Percentiles rank a stretch among this genome's conserved stretches.
Evolutionary conservation across 2,888 invertebrate genomes (phyloP).

Genomic region (Lithosia quadra): DNA sequence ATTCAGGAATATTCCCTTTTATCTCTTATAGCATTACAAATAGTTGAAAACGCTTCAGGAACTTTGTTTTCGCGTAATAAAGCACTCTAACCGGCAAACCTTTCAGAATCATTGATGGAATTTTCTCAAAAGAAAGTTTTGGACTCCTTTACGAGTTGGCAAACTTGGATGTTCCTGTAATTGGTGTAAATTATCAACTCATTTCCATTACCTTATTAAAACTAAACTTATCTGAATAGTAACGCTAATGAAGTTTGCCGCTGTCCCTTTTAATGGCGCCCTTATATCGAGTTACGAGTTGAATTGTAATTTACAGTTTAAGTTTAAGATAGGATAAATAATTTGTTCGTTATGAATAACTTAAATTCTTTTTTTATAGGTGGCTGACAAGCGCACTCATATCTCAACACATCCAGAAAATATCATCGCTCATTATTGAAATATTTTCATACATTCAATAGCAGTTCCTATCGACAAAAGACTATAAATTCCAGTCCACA

Average conservation of each 20-base stretch:
- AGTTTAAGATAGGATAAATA: not conserved
- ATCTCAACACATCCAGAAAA: too few relatives aligned
- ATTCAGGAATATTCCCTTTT: constrained; percentile 34
- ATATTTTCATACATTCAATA: not conserved
- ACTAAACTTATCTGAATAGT: constrained; percentile 28
- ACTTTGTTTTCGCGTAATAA: constrained; percentile 38
- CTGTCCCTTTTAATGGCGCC: not conserved
- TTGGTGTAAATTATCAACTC: constrained; percentile 42
- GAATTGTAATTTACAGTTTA: constrained; percentile 3
- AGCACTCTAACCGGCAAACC: constrained; percentile 17
- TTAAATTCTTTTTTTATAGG: too few relatives aligned
- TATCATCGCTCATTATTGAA: not conserved
- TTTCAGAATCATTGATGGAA: constrained; percentile 34
- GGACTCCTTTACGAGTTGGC: constrained; percentile 22
- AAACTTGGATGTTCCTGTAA: constrained; percentile 42
- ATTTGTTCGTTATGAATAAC: constrained; percentile 1
- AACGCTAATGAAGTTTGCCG: constrained; percentile 14
- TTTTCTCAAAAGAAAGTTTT: constrained; percentile 37
- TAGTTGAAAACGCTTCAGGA: constrained; percentile 41
- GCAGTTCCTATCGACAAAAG: not conserved
- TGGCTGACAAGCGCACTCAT: too few relatives aligned
- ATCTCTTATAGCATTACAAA: constrained; percentile 39
- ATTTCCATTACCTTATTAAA: constrained; percentile 40
- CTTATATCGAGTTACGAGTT: constrained; percentile 10
- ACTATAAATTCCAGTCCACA: not conserved